Evolutionary conservation across 1,140 invertebrate species (phyloP), one percentile per base, ranked within the genome.

Genomic region (Caenorhabditis latens): DNA sequence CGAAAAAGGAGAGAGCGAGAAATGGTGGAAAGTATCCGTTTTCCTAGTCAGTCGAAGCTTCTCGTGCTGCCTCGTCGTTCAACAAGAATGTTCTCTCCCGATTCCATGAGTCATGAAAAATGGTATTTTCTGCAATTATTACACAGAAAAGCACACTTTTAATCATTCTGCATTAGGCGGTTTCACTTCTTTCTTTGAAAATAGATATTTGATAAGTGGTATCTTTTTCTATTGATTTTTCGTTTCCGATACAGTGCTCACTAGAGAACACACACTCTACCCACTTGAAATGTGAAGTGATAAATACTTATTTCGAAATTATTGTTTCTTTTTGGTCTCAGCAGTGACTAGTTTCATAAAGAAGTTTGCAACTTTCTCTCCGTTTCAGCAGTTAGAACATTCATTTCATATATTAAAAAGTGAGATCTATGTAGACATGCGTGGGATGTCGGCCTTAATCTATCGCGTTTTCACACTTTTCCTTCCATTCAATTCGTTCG

Each of bases 231-330:
- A 19, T 71, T 71, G 40, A 71, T 43, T 71, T 71, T 71, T 19
- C 40, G 42, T 71, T 71, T 71, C 42, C 65, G 65, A 71, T 43
- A 71, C 65, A 46, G 13, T 63, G 61, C 24, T 21, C 61, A 13
- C 32, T 40, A 53, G 50, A 3, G 50, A 53, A 16, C 61, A 40
- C 4, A 63, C 61, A 7, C 65, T 8, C 65, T 46, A 3, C 24
- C 42, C 65, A 71, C 65, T 71, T 42, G 14, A 46, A 13, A 71
- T 43, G 65, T 71, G 40, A 71, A 71, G 65, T 71, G 65, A 71
- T 71, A 71, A 71, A 46, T 46, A 71, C 65, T 71, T 16, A 71
- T 67, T 67, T 67, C 65, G 40, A 67, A 67, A 67, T 42, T 32
- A 32, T 14, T 19, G 0, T 71, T 71, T 46, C 40, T 71, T 19